Evolutionary conservation across 2,113 vertebrate species (phyloP).

Genomic region (Dinomys branickii): DNA sequence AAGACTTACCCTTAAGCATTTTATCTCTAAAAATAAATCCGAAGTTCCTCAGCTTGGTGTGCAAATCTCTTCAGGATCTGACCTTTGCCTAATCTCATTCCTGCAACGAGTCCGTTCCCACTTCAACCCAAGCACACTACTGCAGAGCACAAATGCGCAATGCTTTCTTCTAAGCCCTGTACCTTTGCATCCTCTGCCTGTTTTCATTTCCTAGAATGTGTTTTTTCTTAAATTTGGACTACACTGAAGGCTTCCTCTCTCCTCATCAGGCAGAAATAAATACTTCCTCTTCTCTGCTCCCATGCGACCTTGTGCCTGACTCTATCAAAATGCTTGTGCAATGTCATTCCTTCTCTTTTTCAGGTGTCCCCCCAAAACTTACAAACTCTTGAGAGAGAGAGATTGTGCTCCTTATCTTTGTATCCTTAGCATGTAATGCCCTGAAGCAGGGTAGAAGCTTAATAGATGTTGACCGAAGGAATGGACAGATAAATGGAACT

Average conservation of each 20-base stretch:
- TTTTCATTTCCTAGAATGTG: not conserved
- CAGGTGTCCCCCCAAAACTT: not conserved
- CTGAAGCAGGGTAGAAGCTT: not conserved
- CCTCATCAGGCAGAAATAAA: not conserved
- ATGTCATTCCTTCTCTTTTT: not conserved
- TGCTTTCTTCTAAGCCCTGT: not conserved
- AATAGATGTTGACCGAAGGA: constrained; percentile 1
- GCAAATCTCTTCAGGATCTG: not conserved
- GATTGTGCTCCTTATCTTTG: not conserved
- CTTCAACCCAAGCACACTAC: not conserved
- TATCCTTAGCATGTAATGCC: not conserved
- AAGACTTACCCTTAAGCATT: not conserved
- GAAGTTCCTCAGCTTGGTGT: not conserved
- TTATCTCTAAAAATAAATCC: not conserved
- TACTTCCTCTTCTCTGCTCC: not conserved
- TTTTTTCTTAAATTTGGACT: no score
- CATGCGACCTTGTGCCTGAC: not conserved
- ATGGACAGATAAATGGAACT: not conserved
- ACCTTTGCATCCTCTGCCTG: not conserved
- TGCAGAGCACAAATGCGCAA: not conserved
- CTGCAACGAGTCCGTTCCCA: no score
- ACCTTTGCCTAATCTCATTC: not conserved
- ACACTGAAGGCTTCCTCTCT: not conserved
- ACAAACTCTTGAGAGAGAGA: not conserved
- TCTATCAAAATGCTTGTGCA: not conserved